phyloP scores from a whole-genome alignment of 1,140 invertebrate genomes.

The Aphis gossypii region DNA sequence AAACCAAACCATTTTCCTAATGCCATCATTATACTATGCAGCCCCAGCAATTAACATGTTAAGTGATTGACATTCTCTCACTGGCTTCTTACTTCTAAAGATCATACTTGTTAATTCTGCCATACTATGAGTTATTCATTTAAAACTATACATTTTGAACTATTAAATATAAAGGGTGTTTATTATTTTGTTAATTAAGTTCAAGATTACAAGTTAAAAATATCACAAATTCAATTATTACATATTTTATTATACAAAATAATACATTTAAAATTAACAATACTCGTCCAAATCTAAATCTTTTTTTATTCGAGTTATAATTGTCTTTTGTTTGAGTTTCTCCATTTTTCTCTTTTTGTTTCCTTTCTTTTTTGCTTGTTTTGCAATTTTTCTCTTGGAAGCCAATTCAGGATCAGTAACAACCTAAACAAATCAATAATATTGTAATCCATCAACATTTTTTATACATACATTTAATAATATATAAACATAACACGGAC shows the following conservation, averaged over 20 bases:
- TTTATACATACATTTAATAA: no score
- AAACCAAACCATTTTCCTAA: no score
- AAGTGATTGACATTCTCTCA: no score
- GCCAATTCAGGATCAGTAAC: constrained; percentile 79
- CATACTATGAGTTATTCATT: neutral
- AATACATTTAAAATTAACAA: neutral
- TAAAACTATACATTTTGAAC: neutral
- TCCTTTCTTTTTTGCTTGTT: constrained; percentile 78
- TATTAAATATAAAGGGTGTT: neutral
- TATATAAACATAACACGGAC: no score
- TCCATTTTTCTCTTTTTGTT: constrained; percentile 75
- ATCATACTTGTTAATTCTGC: neutral
- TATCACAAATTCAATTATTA: neutral
- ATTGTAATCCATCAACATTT: neutral
- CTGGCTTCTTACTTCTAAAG: neutral
- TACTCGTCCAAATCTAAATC: constrained; percentile 50
- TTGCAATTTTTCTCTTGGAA: constrained; percentile 78
- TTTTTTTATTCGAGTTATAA: constrained; percentile 62
- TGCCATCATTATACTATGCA: no score
- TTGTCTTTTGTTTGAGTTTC: constrained; percentile 66
- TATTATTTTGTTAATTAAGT: neutral
- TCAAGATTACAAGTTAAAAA: neutral
- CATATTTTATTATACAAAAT: neutral
- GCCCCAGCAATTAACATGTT: no score
- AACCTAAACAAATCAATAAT: constrained; percentile 64